Percentiles rank a stretch among this genome's conserved stretches.
These are phyloP conservation scores for Procavia capensis DNA, from an alignment of 2,113 vertebrate species.

Conservation along the genomic window DNA sequence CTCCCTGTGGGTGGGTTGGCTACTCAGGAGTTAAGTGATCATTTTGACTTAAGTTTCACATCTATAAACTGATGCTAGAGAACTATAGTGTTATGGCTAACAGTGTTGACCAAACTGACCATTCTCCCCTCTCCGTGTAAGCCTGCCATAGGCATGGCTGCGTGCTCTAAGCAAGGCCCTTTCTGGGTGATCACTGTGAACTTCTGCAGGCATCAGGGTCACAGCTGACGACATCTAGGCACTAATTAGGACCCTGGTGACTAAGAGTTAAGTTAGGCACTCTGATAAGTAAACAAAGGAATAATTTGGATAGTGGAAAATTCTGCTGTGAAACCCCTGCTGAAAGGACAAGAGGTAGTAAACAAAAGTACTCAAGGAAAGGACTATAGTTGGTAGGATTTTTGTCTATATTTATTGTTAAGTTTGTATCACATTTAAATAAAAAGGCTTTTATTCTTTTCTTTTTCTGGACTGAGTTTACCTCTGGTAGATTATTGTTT, in stretches of 20 bases:
- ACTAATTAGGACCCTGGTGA: slow-evolving; percentile 77
- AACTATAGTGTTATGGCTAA: neutral
- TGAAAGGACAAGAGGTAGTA: neutral
- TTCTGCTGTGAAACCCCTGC: slow-evolving; percentile 26
- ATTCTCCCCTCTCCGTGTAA: neutral
- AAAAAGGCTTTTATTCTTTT: neutral
- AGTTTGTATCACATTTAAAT: neutral
- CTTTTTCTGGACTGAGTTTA: neutral
- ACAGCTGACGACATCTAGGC: neutral
- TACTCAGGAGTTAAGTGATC: neutral
- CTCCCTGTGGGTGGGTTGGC: neutral
- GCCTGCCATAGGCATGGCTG: neutral
- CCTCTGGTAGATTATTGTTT: neutral
- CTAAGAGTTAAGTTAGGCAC: slow-evolving; percentile 43
- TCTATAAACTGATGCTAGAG: neutral
- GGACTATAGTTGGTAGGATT: neutral
- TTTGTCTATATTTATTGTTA: neutral
- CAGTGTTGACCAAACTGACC: neutral
- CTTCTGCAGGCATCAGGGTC: slow-evolving; percentile 21
- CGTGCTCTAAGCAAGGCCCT: neutral
- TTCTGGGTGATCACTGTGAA: neutral
- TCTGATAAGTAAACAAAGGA: slow-evolving; percentile 66
- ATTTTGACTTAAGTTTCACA: neutral
- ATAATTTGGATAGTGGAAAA: slow-evolving; percentile 75
- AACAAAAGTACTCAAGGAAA: neutral